Evolutionary conservation across 2,888 invertebrate genomes (phyloP).

Genomic region (Diplolepis rosae): DNA sequence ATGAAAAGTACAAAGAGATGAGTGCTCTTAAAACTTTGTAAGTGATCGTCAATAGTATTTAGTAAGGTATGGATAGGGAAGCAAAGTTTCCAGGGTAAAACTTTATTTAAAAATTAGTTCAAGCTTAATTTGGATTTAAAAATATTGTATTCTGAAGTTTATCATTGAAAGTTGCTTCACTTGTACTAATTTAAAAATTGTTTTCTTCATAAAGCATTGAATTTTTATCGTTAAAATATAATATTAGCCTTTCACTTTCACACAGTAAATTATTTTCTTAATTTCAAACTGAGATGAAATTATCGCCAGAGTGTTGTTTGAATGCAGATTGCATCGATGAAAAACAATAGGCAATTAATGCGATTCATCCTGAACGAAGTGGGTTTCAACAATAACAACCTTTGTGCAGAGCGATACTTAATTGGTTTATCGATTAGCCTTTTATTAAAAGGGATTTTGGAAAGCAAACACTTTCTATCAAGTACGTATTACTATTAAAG

Average conservation of each 20-base stretch:
- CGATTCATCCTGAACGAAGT: slow-evolving; percentile 1
- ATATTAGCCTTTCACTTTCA: background rate
- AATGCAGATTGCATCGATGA: background rate
- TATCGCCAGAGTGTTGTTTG: background rate
- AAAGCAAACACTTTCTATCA: slow-evolving; percentile 17
- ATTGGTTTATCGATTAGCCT: slow-evolving; percentile 5
- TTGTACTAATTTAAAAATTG: background rate
- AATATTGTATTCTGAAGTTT: background rate
- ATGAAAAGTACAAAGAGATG: background rate
- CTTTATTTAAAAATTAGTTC: slow-evolving; percentile 7
- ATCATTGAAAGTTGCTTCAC: background rate
- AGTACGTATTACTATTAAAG: slow-evolving; percentile 21
- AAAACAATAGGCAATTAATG: background rate
- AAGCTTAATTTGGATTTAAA: background rate
- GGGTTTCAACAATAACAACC: background rate
- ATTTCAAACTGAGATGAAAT: background rate
- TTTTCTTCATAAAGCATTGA: too few species aligned
- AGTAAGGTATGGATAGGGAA: background rate
- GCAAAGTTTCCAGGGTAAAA: slow-evolving; percentile 22
- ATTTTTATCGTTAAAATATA: background rate
- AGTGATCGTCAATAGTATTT: slow-evolving; percentile 19
- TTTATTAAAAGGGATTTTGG: slow-evolving; percentile 1
- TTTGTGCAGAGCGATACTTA: slow-evolving; percentile 1
- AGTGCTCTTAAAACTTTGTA: slow-evolving; percentile 4
- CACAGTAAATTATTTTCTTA: background rate